phyloP scores from a whole-genome alignment of 2,888 invertebrate species.

The Caenorhabditis macrosperma region DNA sequence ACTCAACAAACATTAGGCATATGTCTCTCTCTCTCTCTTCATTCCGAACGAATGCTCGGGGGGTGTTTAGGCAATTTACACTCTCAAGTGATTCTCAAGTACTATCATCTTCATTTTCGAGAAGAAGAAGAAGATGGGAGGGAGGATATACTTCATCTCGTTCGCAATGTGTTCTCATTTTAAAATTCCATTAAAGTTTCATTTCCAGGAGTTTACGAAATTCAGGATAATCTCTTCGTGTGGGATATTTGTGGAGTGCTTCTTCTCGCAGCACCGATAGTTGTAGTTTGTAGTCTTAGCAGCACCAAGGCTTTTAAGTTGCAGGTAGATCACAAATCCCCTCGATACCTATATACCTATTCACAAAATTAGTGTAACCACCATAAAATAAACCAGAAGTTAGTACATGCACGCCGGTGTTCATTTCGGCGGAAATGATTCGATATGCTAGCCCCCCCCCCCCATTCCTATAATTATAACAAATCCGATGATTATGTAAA shows the following conservation, averaged over 20 bases:
- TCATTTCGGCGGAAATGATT: slow-evolving; percentile 56
- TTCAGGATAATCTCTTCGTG: no score
- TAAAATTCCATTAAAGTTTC: neutral
- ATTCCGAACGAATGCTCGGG: slow-evolving; percentile 39
- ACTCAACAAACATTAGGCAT: slow-evolving; percentile 15
- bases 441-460: slow-evolving; percentile 34
- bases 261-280: neutral
- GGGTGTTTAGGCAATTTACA: slow-evolving; percentile 61
- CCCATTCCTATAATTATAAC: slow-evolving; percentile 36
- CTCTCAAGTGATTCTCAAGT: slow-evolving; percentile 59
- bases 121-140: neutral
- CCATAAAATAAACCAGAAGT: neutral
- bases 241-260: neutral
- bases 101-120: slow-evolving; percentile 27
- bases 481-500: slow-evolving; percentile 46
- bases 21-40: slow-evolving; percentile 3
- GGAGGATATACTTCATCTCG: slow-evolving; percentile 21
- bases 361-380: no score
- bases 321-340: no score
- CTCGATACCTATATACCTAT: no score
- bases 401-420: slow-evolving; percentile 7
- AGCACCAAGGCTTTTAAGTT: neutral
- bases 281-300: neutral
- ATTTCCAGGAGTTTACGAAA: no score
- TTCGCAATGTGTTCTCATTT: neutral